Evolutionary conservation across 2,113 vertebrate species (phyloP).

Genomic region (Motacilla alba): DNA sequence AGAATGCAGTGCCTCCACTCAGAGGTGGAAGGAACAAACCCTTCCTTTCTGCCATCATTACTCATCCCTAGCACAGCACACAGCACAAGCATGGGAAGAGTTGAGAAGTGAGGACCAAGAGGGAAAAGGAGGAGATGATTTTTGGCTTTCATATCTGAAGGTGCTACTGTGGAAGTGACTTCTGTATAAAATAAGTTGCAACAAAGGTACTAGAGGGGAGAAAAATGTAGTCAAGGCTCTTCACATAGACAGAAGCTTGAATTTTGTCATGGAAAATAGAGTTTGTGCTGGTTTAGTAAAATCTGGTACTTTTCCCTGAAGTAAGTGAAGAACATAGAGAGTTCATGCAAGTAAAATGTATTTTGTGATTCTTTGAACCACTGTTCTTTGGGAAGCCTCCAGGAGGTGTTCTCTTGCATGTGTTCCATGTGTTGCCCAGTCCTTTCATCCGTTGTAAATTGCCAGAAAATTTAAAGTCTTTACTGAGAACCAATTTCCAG

Average conservation of each 20-base stretch:
- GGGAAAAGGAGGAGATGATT: background rate
- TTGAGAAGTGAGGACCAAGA: background rate
- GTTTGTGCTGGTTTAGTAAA: background rate
- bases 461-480: background rate
- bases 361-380: background rate
- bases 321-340: background rate
- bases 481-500: background rate
- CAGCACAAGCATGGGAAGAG: background rate
- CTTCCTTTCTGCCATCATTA: background rate
- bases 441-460: background rate
- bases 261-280: background rate
- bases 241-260: background rate
- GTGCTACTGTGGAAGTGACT: background rate
- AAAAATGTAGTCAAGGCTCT: background rate
- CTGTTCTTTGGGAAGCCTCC: background rate
- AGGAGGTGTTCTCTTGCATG: background rate
- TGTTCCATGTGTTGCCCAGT: background rate
- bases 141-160: background rate
- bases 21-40: background rate
- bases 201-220: background rate
- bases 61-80: background rate
- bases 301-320: background rate
- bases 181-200: background rate
- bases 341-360: background rate
- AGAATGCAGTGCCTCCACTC: background rate